A percentile compares a stretch with the other conserved stretches of the same genome.
These are phyloP conservation scores for Isoperla grammatica DNA, from an alignment of 2,888 invertebrate genomes.

Conservation along the genomic window DNA sequence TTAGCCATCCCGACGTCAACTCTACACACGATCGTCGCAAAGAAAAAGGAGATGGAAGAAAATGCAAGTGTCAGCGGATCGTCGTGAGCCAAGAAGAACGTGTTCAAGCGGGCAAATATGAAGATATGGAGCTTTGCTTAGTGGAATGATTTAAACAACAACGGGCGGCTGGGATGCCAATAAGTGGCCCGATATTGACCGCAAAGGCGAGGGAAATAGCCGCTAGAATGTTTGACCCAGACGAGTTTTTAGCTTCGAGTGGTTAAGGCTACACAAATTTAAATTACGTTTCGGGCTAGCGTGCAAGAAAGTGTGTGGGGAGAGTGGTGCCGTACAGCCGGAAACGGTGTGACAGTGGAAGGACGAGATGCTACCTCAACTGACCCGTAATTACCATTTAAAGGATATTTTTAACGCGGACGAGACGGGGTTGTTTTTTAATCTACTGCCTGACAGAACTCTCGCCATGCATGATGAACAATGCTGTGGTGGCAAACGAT, in stretches of 20 bases:
- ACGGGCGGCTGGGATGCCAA: too few relatives aligned
- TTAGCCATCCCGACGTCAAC: neutral
- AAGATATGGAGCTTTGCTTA: neutral
- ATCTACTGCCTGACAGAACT: constrained; percentile 32
- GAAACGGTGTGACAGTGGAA: constrained; percentile 25
- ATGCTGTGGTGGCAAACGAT: constrained; percentile 34
- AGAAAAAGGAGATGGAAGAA: constrained; percentile 25
- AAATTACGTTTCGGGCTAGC: constrained; percentile 28
- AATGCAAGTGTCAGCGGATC: neutral
- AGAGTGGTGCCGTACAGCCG: constrained; percentile 14
- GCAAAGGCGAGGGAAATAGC: constrained; percentile 29
- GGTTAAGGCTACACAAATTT: constrained; percentile 31
- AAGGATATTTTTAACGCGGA: constrained; percentile 23
- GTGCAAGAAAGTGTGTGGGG: constrained; percentile 24
- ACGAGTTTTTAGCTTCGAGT: constrained; percentile 25
- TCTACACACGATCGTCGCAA: neutral
- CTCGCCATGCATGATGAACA: constrained; percentile 33
- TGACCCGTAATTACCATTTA: neutral
- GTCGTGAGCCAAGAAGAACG: neutral
- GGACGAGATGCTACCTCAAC: constrained; percentile 22
- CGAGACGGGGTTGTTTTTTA: constrained; percentile 34
- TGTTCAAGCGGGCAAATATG: neutral
- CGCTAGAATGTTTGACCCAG: constrained; percentile 11
- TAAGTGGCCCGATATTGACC: constrained; percentile 28
- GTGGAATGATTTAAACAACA: constrained; percentile 7